phyloP scores from a whole-genome alignment of 37 sponge, comb jelly and placozoan species.

The Hormiphora californensis region DNA sequence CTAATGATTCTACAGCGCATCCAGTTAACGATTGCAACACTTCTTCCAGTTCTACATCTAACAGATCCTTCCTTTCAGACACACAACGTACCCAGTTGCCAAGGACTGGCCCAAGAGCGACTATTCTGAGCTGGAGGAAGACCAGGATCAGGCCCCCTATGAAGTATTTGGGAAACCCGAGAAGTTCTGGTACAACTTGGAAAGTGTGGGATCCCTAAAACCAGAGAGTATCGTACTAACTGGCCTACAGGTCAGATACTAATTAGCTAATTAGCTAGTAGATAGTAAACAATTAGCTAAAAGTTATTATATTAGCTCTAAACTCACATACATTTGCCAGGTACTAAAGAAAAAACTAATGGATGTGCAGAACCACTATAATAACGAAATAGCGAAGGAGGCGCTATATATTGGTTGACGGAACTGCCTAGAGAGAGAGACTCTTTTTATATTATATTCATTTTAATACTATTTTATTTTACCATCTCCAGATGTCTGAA shows the following conservation, averaged over 20 bases:
- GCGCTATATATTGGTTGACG: constrained; percentile 46
- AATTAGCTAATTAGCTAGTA: too few relatives aligned
- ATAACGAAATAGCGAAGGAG: constrained; percentile 81
- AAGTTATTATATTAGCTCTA: too few relatives aligned
- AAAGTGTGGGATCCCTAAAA: constrained; percentile 84
- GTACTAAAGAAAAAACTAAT: constrained; percentile 90
- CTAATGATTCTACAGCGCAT: too few relatives aligned
- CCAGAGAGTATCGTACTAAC: constrained; percentile 93
- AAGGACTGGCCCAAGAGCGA: constrained; percentile 99
- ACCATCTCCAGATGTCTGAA: too few relatives aligned
- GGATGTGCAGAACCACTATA: constrained; percentile 79
- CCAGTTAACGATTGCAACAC: too few relatives aligned
- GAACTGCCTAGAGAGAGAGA: neutral
- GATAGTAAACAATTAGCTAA: too few relatives aligned
- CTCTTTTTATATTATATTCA: too few relatives aligned
- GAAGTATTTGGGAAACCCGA: constrained; percentile 76
- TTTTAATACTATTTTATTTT: too few relatives aligned
- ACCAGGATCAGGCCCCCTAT: constrained; percentile 78
- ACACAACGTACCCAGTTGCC: constrained; percentile 94
- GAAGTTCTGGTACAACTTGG: constrained; percentile 92
- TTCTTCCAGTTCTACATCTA: too few relatives aligned
- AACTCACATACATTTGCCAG: too few relatives aligned
- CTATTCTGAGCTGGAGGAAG: constrained; percentile 74
- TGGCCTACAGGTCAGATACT: constrained; percentile 77
- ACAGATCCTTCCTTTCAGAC: too few relatives aligned